phyloP scores from a whole-genome alignment of 92 coral and sea anemone genomes.

The Porites rus region DNA sequence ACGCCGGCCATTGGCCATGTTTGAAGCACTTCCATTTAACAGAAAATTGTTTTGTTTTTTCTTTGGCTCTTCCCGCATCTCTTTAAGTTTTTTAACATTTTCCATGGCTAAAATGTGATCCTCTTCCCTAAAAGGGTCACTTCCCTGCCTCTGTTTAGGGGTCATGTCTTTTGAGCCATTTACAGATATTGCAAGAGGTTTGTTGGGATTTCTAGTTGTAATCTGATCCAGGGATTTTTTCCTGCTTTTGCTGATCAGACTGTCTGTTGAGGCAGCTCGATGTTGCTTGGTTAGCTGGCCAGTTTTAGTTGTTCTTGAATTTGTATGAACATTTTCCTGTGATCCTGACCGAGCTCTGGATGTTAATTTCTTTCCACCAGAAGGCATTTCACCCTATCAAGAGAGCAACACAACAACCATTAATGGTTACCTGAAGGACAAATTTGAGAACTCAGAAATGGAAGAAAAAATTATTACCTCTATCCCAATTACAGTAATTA shows the following conservation, averaged over 20 bases:
- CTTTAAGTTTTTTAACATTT: background rate
- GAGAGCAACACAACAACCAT: background rate
- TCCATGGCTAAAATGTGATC: background rate
- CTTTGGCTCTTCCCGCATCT: background rate
- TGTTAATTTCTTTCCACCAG: background rate
- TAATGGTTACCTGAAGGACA: too few species aligned
- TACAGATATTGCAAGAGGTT: background rate
- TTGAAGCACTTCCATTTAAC: background rate
- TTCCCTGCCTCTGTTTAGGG: background rate
- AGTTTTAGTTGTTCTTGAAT: background rate
- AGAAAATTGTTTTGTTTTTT: background rate
- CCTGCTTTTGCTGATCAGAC: constrained; percentile 2
- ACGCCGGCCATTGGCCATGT: constrained; percentile 4
- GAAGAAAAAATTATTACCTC: too few species aligned
- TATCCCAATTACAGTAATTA: too few species aligned
- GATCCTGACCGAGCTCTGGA: constrained; percentile 26
- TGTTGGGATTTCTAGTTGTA: background rate
- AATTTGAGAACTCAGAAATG: too few species aligned
- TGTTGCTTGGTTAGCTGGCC: background rate
- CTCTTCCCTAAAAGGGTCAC: constrained; percentile 1
- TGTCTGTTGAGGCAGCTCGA: constrained; percentile 36
- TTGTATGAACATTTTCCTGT: constrained; percentile 6
- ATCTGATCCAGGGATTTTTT: background rate
- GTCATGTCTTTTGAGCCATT: background rate
- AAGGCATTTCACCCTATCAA: background rate